phyloP scores from a whole-genome alignment of 2,888 invertebrate genomes.

The Drosophila differens region DNA sequence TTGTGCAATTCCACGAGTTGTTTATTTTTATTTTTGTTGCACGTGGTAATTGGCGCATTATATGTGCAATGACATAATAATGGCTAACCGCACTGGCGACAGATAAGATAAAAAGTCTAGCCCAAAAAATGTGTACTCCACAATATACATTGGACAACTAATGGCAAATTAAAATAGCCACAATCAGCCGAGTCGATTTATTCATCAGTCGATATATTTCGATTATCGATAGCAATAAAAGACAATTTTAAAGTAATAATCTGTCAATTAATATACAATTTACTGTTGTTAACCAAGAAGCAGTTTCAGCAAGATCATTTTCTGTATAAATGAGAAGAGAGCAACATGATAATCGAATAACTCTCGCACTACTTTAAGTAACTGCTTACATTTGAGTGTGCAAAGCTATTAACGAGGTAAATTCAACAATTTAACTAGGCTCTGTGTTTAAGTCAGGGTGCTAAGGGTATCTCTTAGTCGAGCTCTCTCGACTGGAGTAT shows the following conservation, averaged over 20 bases:
- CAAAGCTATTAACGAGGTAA: background rate
- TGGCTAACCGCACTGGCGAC: background rate
- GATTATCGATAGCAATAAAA: background rate
- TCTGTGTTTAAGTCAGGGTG: background rate
- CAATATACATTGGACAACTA: background rate
- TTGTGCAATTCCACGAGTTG: constrained; percentile 43
- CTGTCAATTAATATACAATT: background rate
- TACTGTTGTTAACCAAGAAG: no score
- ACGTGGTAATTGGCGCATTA: constrained; percentile 29
- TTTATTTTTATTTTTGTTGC: constrained; percentile 1
- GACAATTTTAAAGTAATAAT: background rate
- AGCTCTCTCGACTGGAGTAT: background rate
- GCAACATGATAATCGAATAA: background rate
- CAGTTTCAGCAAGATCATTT: background rate
- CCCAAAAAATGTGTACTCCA: constrained; percentile 7
- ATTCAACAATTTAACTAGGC: background rate
- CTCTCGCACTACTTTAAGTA: background rate
- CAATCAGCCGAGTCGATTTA: background rate
- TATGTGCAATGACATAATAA: constrained; percentile 31
- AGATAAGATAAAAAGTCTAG: constrained; percentile 37
- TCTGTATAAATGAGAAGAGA: background rate
- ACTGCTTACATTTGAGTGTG: background rate
- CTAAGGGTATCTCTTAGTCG: background rate
- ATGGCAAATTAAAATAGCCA: background rate
- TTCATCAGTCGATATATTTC: background rate